Conservation (phyloP, 2,797 vertebrate species). For the Adrianichthys oophorus region DNA sequence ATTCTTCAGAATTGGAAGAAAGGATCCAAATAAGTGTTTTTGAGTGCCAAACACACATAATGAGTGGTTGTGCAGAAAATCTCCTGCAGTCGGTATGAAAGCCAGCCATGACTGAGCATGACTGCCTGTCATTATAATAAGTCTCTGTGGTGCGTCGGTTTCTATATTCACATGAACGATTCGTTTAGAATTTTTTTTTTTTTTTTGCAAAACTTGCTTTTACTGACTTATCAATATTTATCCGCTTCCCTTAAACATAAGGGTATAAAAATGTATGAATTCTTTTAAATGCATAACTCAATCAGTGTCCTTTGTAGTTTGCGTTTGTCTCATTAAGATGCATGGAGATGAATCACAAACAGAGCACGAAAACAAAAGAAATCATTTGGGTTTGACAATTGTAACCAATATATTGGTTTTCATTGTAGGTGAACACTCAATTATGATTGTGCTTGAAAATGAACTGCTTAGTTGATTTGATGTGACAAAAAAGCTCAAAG, state of each 20-base stretch:
- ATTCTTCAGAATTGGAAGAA: slow-evolving; percentile 9
- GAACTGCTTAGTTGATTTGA: slow-evolving; percentile 18
- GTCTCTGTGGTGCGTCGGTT: neutral
- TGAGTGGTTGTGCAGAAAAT: neutral
- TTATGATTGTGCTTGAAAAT: slow-evolving; percentile 12
- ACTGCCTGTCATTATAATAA: slow-evolving; percentile 5
- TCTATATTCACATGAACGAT: slow-evolving; percentile 7
- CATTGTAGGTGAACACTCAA: slow-evolving; percentile 18
- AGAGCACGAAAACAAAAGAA: neutral
- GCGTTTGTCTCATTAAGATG: neutral
- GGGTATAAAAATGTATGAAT: no score
- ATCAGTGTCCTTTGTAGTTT: no score
- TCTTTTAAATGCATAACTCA: no score
- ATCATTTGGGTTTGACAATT: neutral
- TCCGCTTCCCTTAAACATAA: no score
- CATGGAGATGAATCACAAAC: neutral
- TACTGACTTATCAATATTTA: no score
- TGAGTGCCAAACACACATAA: slow-evolving; percentile 1
- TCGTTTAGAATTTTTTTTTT: neutral
- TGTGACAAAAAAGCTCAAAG: slow-evolving; percentile 19
- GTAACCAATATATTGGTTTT: neutral
- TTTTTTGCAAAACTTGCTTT: no score
- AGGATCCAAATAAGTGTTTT: neutral
- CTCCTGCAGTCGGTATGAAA: neutral
- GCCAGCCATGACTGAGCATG: slow-evolving; percentile 6